Evolutionary conservation across 2,888 invertebrate genomes (phyloP), one percentile per base, ranked within the genome.

Genomic region (Torymus aiolomorphi): DNA sequence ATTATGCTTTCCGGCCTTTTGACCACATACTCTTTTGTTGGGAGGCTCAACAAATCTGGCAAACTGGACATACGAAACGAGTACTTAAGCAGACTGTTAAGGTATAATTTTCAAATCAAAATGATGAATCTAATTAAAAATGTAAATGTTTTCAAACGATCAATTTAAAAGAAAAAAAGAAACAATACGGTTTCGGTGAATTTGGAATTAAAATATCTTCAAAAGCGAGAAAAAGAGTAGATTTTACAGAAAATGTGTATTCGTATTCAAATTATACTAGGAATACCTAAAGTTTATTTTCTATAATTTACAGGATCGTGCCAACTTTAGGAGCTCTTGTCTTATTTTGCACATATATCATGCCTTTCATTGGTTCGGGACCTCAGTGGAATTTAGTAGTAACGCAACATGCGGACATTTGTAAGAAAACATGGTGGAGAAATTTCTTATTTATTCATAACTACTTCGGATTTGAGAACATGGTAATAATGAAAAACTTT

Each of bases 321-420:
- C 95, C 95, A 12, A 92, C 94, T 0, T 89, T 95, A 76, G 93
- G 92, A 1, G 94, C 94, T 0, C 85, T 95, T 8, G 93, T 94
- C 80, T 88, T 94, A 24, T 94, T 95, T 88, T 94, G 94, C 84
- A 94, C 94, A 0, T 94, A 92, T 81, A 91, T 95, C 2, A 89
- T 94, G 85, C 94, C 94, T 0, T 91, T 92, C 85, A 89, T 93
- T 81, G 93, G 92, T 69, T 92, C 93, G 0, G 95, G 95, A 3
- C 95, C 95, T 0, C 93, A 94, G 86, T 95, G 94, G 94, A 94
- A 94, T 86, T 90, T 94, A 18, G 94, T 94, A 0, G 93, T 95
- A 8, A 92, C 92, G 0, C 93, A 94, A 84, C 94, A 95, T 87
- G 93, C 94, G 0, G 92, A 93, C 65, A 93, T 94, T 76, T 95